A percentile compares a stretch with the other conserved stretches of the same genome.
Evolutionary conservation across 2,113 vertebrate species (phyloP).

Genomic region (Eptatretus burgeri): DNA sequence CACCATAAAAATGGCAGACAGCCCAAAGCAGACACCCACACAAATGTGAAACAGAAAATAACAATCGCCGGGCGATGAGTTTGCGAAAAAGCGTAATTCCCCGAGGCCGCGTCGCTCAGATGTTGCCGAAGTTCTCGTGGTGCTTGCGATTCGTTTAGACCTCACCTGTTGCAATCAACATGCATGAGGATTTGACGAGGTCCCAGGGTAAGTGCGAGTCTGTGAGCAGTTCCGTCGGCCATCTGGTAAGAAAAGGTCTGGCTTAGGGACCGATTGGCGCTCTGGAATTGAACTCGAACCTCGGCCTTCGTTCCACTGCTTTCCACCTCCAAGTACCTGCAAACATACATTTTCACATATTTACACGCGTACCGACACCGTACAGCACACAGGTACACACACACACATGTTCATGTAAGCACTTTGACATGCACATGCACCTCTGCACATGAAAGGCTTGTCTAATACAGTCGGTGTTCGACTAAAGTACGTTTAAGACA

Average conservation of each 20-base stretch:
- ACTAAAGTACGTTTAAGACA: too few relatives aligned
- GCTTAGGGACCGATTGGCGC: slow-evolving; percentile 25
- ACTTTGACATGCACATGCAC: too few relatives aligned
- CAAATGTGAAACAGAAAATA: too few relatives aligned
- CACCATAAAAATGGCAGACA: too few relatives aligned
- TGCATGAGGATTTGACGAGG: slow-evolving; percentile 56
- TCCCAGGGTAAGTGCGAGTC: slow-evolving; percentile 41
- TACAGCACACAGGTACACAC: too few relatives aligned
- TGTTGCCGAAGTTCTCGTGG: neutral
- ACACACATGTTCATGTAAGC: too few relatives aligned
- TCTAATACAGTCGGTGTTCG: too few relatives aligned
- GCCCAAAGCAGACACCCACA: too few relatives aligned
- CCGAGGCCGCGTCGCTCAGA: slow-evolving; percentile 1
- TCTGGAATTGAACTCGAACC: slow-evolving; percentile 51
- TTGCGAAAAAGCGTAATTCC: neutral
- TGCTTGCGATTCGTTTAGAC: neutral
- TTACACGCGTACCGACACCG: too few relatives aligned
- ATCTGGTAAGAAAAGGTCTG: slow-evolving; percentile 67
- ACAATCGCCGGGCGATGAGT: neutral
- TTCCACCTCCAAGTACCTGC: slow-evolving; percentile 74
- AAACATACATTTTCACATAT: too few relatives aligned
- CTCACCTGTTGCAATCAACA: slow-evolving; percentile 65
- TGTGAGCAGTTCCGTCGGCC: slow-evolving; percentile 69
- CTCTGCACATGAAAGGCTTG: too few relatives aligned
- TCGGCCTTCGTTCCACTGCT: slow-evolving; percentile 66